phyloP scores from a whole-genome alignment of 2,113 vertebrate genomes.

The Eupsittula cactorum region DNA sequence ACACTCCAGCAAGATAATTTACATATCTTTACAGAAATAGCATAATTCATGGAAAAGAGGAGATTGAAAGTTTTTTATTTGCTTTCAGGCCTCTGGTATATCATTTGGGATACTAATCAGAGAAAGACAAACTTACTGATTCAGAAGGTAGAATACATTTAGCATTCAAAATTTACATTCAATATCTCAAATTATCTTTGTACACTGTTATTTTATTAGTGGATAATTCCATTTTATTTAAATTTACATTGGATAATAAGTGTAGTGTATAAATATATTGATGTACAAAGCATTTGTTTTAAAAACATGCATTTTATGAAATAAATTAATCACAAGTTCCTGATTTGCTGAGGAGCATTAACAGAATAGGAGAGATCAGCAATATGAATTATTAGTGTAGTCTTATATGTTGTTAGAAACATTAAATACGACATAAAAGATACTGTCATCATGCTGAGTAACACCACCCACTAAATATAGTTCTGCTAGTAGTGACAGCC shows the following conservation, averaged over 20 bases:
- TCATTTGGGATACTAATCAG: background rate
- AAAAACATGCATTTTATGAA: background rate
- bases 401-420: background rate
- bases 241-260: background rate
- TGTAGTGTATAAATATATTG: background rate
- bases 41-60: background rate
- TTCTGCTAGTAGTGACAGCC: background rate
- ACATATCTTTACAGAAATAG: background rate
- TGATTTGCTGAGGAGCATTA: background rate
- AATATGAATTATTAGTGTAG: background rate
- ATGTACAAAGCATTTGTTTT: background rate
- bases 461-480: background rate
- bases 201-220: background rate
- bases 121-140: background rate
- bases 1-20: background rate
- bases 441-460: background rate
- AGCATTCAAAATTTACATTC: background rate
- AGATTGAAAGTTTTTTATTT: background rate
- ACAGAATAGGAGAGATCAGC: background rate
- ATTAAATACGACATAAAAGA: background rate
- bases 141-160: background rate
- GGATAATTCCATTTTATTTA: background rate
- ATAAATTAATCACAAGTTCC: background rate
- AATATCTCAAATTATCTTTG: background rate
- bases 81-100: background rate